phyloP scores from a whole-genome alignment of 2,797 vertebrate genomes.

The Tympanoctomys barrerae region DNA sequence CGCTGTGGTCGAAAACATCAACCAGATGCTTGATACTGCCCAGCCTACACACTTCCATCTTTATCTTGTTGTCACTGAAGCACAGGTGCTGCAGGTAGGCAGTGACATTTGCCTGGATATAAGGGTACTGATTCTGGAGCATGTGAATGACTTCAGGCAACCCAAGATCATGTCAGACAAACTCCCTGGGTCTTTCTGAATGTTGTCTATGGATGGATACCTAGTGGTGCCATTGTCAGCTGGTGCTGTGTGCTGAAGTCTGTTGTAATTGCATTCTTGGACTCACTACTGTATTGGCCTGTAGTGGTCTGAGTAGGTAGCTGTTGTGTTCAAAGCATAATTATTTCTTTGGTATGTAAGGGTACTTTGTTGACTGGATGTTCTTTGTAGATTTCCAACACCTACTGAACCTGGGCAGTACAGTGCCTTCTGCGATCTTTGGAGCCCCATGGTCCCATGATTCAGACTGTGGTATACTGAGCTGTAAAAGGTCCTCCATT shows the following conservation, averaged over 20 bases:
- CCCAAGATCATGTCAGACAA: slow-evolving; percentile 98
- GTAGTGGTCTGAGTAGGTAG: slow-evolving; percentile 94
- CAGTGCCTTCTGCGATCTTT: slow-evolving; percentile 91
- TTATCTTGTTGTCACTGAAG: slow-evolving; percentile 97
- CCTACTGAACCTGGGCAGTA: slow-evolving; percentile 94
- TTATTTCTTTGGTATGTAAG: slow-evolving; percentile 98
- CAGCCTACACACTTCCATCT: slow-evolving; percentile 95
- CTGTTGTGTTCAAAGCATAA: slow-evolving; percentile 92
- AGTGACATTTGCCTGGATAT: slow-evolving; percentile 97
- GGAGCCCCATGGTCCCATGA: slow-evolving; percentile 91
- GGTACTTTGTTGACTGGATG: slow-evolving; percentile 96
- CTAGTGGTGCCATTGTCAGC: slow-evolving; percentile 94
- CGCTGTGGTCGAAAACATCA: slow-evolving; percentile 97
- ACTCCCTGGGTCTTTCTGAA: slow-evolving; percentile 99
- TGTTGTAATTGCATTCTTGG: slow-evolving; percentile 91
- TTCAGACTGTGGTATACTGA: slow-evolving; percentile 95
- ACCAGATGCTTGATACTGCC: slow-evolving; percentile 98
- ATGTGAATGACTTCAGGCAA: slow-evolving; percentile 98
- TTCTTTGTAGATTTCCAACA: slow-evolving; percentile 96
- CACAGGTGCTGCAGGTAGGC: slow-evolving; percentile 99
- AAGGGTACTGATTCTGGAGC: slow-evolving; percentile 99
- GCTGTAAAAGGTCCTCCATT: slow-evolving; percentile 95
- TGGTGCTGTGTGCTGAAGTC: slow-evolving; percentile 87
- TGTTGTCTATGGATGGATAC: slow-evolving; percentile 98
- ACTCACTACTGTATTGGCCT: slow-evolving; percentile 92